A percentile compares a stretch with the other conserved stretches of the same genome.
Evolutionary conservation across 2,888 invertebrate species (phyloP).

Genomic region (Eumacrocentrus americanus): DNA sequence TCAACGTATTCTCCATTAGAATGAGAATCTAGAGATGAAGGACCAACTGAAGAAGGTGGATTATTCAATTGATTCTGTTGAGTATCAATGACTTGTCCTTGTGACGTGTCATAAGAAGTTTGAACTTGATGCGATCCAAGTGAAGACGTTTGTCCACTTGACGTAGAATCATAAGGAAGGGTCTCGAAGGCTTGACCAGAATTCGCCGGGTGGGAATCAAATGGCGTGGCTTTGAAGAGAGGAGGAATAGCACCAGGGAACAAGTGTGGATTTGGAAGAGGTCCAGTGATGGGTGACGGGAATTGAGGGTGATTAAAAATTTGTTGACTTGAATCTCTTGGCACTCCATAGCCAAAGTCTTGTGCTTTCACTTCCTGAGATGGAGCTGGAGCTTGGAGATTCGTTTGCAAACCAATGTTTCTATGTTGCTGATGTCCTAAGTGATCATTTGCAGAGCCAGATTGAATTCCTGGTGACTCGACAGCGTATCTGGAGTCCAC

Average conservation of each 20-base stretch:
- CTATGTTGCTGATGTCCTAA: conserved; percentile 17
- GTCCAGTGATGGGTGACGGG: conserved; percentile 50
- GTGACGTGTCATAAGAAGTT: background rate
- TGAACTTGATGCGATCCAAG: background rate
- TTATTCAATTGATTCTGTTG: conserved; percentile 9
- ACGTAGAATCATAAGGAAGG: no score
- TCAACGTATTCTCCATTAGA: conserved; percentile 35
- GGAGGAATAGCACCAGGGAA: conserved; percentile 69
- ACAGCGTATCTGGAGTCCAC: conserved; percentile 18
- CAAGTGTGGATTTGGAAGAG: conserved; percentile 71
- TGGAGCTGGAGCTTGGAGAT: conserved; percentile 31
- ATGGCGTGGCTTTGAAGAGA: conserved; percentile 64
- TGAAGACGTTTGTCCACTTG: conserved; percentile 4
- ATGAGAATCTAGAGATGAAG: conserved; percentile 8
- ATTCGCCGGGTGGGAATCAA: conserved; percentile 14
- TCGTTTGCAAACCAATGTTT: conserved; percentile 16
- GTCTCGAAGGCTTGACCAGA: background rate
- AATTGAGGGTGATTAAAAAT: conserved; percentile 27
- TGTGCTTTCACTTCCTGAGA: conserved; percentile 43
- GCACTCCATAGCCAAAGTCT: conserved; percentile 40
- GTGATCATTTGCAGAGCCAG: no score
- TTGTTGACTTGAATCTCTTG: conserved; percentile 20
- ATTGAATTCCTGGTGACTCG: no score
- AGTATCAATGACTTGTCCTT: background rate
- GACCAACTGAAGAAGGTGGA: conserved; percentile 1